A percentile compares a stretch with the other conserved stretches of the same genome.
Conservation (phyloP, 1,140 invertebrate species). For the Asobara japonica region DNA sequence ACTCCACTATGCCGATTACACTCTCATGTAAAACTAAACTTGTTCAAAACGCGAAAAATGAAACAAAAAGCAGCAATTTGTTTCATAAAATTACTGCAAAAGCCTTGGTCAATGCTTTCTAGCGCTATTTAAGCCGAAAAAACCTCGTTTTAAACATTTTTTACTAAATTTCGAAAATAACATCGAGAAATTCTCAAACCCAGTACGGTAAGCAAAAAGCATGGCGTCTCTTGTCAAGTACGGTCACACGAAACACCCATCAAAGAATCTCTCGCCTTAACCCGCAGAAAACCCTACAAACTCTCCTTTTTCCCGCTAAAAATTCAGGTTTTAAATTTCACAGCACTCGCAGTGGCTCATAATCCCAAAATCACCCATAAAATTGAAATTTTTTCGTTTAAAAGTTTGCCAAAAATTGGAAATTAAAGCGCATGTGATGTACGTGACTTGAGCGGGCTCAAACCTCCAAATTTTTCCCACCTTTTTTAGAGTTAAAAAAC, state of each 20-base stretch:
- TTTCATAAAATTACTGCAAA: too few species aligned
- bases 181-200: conserved; percentile 44
- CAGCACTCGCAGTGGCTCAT: background rate
- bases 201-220: conserved; percentile 37
- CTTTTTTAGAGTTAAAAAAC: background rate
- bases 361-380: background rate
- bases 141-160: background rate
- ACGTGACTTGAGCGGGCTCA: too few species aligned
- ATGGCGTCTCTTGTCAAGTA: conserved; percentile 56
- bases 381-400: background rate
- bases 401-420: too few species aligned
- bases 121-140: background rate
- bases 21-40: too few species aligned
- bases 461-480: too few species aligned
- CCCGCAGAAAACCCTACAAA: conserved; percentile 44
- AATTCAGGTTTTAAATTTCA: background rate
- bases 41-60: too few species aligned
- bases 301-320: background rate
- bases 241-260: conserved; percentile 41
- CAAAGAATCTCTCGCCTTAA: conserved; percentile 54
- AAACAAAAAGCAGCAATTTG: too few species aligned
- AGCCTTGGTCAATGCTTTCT: background rate
- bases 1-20: too few species aligned
- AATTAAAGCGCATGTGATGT: too few species aligned
- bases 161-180: conserved; percentile 25